A percentile compares a stretch with the other conserved stretches of the same genome.
These are phyloP conservation scores for Elaeidobius kamerunicus DNA, from an alignment of 2,888 invertebrate genomes.

Conservation along the genomic window DNA sequence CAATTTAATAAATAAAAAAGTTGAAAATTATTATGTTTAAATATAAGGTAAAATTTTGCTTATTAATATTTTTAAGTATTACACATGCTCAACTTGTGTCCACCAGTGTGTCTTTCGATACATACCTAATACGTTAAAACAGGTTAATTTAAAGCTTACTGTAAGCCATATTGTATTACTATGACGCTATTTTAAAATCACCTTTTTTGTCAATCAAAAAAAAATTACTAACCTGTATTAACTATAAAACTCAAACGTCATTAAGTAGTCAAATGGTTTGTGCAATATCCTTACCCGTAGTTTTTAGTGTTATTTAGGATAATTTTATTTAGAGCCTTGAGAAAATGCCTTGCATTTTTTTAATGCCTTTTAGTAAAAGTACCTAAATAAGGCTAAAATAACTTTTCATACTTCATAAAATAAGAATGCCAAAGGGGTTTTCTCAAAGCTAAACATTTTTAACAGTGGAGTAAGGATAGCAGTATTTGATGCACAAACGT, in stretches of 20 bases:
- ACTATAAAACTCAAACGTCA: conserved; percentile 7
- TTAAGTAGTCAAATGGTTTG: neutral
- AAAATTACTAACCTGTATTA: conserved; percentile 25
- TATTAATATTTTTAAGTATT: too few species aligned
- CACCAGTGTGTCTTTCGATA: conserved; percentile 49
- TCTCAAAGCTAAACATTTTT: neutral
- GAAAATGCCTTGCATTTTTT: too few species aligned
- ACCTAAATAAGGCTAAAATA: too few species aligned
- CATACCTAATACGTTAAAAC: conserved; percentile 45
- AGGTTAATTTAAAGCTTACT: conserved; percentile 34
- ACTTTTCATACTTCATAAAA: neutral
- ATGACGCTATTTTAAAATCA: neutral
- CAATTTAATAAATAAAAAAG: too few species aligned
- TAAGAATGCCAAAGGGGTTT: neutral
- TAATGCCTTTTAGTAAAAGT: too few species aligned
- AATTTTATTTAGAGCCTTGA: too few species aligned
- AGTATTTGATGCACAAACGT: conserved; percentile 25
- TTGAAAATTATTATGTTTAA: too few species aligned
- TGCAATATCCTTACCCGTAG: neutral
- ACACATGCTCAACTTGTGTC: conserved; percentile 50
- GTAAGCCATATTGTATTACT: conserved; percentile 7
- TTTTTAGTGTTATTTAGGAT: too few species aligned
- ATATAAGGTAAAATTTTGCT: too few species aligned
- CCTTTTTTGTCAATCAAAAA: too few species aligned
- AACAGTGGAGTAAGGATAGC: conserved; percentile 18